Conservation (phyloP, 2,888 invertebrate species). For the Malthinus flaveolus region DNA sequence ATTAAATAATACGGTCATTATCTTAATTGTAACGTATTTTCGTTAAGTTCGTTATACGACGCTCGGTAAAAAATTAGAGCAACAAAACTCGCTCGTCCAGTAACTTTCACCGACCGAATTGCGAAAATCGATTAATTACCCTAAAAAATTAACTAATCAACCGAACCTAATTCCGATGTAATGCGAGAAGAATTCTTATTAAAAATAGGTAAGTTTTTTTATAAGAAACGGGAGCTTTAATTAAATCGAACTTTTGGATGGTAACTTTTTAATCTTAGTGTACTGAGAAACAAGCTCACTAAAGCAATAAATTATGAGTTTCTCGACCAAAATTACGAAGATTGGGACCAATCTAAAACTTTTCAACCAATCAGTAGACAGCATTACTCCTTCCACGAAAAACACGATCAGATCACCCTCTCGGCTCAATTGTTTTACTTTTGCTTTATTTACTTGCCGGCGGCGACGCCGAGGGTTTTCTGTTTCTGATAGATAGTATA, state of each 20-base stretch:
- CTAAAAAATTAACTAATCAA: too few species aligned
- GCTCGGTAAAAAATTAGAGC: too few species aligned
- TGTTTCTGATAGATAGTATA: conserved; percentile 21
- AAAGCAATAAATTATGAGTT: conserved; percentile 51
- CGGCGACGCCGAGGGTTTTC: conserved; percentile 38
- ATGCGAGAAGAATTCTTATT: too few species aligned
- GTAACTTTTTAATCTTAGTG: conserved; percentile 37
- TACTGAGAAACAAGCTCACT: conserved; percentile 42
- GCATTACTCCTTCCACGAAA: conserved; percentile 43
- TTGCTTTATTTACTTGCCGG: conserved; percentile 44
- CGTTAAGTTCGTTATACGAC: too few species aligned
- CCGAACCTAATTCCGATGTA: too few species aligned
- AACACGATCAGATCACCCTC: conserved; percentile 35
- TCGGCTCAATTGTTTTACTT: conserved; percentile 47
- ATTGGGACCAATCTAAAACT: conserved; percentile 53
- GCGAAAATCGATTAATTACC: too few species aligned
- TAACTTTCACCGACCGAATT: too few species aligned
- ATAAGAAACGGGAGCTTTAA: conserved; percentile 15
- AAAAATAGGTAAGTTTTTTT: too few species aligned
- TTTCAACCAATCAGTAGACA: conserved; percentile 51
- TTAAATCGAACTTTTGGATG: conserved; percentile 23
- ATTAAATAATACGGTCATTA: background rate
- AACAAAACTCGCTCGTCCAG: too few species aligned
- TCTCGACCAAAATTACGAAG: conserved; percentile 53
- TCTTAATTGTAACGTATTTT: background rate